Percentiles rank a stretch among this genome's conserved stretches.
Evolutionary conservation across 2,797 vertebrate genomes (phyloP).

Genomic region (Periparus ater): DNA sequence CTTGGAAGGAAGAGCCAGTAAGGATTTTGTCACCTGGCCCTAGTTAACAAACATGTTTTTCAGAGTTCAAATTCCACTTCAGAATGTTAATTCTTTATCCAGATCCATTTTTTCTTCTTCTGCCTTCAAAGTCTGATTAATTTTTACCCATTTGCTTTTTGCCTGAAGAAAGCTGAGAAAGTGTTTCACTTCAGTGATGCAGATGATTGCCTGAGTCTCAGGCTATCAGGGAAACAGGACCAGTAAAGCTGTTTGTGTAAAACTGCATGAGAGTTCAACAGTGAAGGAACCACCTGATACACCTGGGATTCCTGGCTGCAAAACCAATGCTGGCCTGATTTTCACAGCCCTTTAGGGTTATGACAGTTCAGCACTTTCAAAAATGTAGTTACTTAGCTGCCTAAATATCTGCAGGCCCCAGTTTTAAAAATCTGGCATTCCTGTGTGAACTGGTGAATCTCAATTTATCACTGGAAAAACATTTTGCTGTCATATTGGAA

Average conservation of each 20-base stretch:
- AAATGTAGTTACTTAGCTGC: neutral
- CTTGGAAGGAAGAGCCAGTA: neutral
- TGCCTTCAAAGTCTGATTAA: neutral
- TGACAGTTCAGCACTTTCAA: neutral
- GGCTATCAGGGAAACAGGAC: neutral
- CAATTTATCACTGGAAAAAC: slow-evolving; percentile 30
- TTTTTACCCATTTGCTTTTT: neutral
- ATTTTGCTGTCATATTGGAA: neutral
- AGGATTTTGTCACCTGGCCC: neutral
- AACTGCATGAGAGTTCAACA: neutral
- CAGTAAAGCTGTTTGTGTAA: neutral
- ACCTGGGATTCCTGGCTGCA: neutral
- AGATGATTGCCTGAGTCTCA: neutral
- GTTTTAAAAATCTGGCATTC: neutral
- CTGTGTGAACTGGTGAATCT: neutral
- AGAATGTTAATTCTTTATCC: neutral
- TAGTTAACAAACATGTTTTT: neutral
- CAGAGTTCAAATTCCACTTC: neutral
- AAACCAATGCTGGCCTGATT: neutral
- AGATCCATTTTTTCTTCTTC: neutral
- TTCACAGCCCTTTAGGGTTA: neutral
- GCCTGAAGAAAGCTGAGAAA: neutral
- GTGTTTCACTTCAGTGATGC: neutral
- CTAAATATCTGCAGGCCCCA: neutral
- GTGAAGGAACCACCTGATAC: neutral